Base-by-base conservation (phyloP, 2,113 vertebrate genomes). In the Potamarius usumacintae region DNA sequence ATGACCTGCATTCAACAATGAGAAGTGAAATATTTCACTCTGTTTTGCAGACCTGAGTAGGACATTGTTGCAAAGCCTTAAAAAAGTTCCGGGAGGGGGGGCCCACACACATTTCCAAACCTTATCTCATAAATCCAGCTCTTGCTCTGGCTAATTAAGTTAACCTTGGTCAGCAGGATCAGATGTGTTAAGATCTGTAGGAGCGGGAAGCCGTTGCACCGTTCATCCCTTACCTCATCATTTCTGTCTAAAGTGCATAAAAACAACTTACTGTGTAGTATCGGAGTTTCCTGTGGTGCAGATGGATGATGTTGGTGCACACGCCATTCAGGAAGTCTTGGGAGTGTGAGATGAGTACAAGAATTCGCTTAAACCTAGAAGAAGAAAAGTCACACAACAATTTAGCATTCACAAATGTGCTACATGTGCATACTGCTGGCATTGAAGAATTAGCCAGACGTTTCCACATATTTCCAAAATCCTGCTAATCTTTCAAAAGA, bases 291-390 rank as follows among this genome's bases (percentile, higher is more conserved):
- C 94, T 96, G 92, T 97, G 97, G 91, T 99, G 97, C 93, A 99
- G 94, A 90, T 99, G 96, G 88, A 97, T 99, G 90, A 99, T 99
- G 90, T 99, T 99, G 89, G 97, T 99, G 90, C 98, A 99, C 86
- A 99, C 97, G 0, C 98, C 98, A 0, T 99, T 99, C 89, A 99
- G 91, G 90, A 99, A 99, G 92, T 99, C 98, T 93, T 99, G 98
- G 60, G 98, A 99, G 86, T 99, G 98, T 0, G 98, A 99, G 93
- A 99, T 96, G 63, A 99, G 96, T 84, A 99, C 98, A 50, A 99
- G 96, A 92, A 99, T 99, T 89, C 98, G 95, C 92, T 96, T 98
- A 94, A 99, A 99, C 91, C 98, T 99, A 93, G n/a, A 42, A 8
- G 5, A 20, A 52, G 1, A 34, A 9, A 58, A 80, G 8, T 9